Evolutionary conservation across 2,113 vertebrate genomes (phyloP), one percentile per base, ranked within the genome.

Genomic region (Sinocyclocheilus grahami): DNA sequence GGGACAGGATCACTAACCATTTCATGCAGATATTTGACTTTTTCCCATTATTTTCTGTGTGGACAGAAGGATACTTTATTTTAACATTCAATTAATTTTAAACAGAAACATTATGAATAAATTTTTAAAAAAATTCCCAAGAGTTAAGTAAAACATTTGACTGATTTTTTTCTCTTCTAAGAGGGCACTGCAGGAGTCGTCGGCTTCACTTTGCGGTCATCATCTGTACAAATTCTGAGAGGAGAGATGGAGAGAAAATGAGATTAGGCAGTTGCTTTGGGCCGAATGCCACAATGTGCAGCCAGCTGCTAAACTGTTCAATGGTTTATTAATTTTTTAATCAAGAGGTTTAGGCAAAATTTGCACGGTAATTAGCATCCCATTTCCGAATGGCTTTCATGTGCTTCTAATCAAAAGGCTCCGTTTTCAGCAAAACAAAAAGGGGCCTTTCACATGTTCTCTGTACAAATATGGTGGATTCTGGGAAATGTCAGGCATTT

Each of bases 81-180:
- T 94, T 92, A 96, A 99, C 97, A 99, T 99, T 99, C 97, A 97
- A 96, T 98, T 97, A 94, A 95, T 98, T 97, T 97, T 98, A 97
- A 97, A 99, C 97, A 99, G 97, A 98, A 99, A 99, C 96, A 96
- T 97, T 98, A 98, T 99, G 97, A 97, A 97, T 97, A 97, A 98
- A 98, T 98, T 27, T 27, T 27, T 1, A 9, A 9, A 42, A 96
- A 97, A 97, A 94, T 95, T 97, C 95, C 87, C 95, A 98, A 98
- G 98, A 99, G 97, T 97, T 98, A 99, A 98, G 97, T 98, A 99
- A 99, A 99, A 98, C 97, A 97, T 98, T 97, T 96, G 96, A 96
- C 96, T 97, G 96, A 96, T 97, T 95, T 95, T 90, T 91, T 91
- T 93, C 93, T 94, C 92, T 94, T 97, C 97, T 97, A 30, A 30